These are phyloP conservation scores for Benthosema pterotum DNA, from an alignment of 2,797 vertebrate genomes.

Conservation along the genomic window DNA sequence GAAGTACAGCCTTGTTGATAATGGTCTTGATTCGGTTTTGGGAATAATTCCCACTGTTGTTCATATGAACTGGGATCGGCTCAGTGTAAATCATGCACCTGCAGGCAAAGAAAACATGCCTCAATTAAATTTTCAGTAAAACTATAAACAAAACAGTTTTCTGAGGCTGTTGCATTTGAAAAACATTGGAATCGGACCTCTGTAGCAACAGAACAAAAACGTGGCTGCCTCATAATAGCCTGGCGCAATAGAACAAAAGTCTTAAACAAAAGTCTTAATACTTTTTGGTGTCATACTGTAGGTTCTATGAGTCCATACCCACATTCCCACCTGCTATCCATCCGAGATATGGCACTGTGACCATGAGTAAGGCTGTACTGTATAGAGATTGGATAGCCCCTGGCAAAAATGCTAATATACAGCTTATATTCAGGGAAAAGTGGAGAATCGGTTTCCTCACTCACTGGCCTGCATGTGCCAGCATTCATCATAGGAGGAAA, in stretches of 20 bases:
- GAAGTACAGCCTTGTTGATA: slow-evolving; percentile 46
- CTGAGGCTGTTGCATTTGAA: slow-evolving; percentile 3
- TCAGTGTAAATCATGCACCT: slow-evolving; percentile 63
- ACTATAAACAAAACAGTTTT: background rate
- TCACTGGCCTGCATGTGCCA: too few relatives aligned
- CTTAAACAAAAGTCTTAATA: too few relatives aligned
- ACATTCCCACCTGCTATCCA: too few relatives aligned
- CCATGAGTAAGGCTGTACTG: too few relatives aligned
- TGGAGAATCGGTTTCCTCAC: too few relatives aligned
- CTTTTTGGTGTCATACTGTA: too few relatives aligned
- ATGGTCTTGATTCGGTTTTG: slow-evolving; percentile 80
- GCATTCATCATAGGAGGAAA: too few relatives aligned
- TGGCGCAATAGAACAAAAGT: too few relatives aligned
- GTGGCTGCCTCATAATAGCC: background rate
- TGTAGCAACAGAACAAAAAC: background rate
- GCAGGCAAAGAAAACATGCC: slow-evolving; percentile 32
- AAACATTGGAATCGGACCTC: background rate
- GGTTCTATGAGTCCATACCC: background rate
- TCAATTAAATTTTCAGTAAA: slow-evolving; percentile 6
- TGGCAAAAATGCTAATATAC: too few relatives aligned
- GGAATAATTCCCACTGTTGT: slow-evolving; percentile 31
- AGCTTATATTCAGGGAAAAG: too few relatives aligned
- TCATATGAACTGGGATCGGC: slow-evolving; percentile 45
- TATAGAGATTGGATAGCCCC: too few relatives aligned
- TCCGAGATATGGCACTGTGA: too few relatives aligned